Conservation (phyloP, 37 sponge, comb jelly and placozoan species). For the Amphimedon queenslandica region DNA sequence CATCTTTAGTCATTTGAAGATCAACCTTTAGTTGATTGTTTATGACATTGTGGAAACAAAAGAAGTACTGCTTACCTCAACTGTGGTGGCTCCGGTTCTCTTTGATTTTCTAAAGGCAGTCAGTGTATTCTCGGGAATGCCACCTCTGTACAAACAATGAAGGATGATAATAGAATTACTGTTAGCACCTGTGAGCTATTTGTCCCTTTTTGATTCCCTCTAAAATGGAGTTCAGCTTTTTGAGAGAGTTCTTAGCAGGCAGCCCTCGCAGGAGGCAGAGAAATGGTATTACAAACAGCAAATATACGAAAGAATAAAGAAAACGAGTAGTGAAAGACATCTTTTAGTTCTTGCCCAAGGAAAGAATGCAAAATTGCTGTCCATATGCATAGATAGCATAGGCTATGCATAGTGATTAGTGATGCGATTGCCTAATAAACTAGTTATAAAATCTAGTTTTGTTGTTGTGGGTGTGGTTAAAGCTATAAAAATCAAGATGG, state of each 20-base stretch:
- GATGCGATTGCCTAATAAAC: no score
- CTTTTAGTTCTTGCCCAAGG: no score
- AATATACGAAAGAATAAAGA: not conserved
- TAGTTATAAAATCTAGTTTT: no score
- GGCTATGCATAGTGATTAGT: no score
- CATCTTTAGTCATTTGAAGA: slow-evolving; percentile 53
- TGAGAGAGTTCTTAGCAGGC: not conserved
- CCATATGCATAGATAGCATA: no score
- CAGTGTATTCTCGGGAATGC: slow-evolving; percentile 75
- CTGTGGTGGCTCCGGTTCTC: slow-evolving; percentile 41
- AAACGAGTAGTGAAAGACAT: no score
- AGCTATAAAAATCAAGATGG: no score
- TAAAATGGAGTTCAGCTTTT: not conserved
- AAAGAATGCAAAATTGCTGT: no score
- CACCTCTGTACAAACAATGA: slow-evolving; percentile 43
- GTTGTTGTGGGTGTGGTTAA: no score
- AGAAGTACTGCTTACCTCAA: slow-evolving; percentile 24
- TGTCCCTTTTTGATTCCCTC: not conserved
- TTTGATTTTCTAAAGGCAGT: slow-evolving; percentile 36
- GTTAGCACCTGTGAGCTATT: not conserved
- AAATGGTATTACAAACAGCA: not conserved
- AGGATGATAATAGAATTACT: not conserved
- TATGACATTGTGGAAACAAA: slow-evolving; percentile 77
- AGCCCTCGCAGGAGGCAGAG: not conserved
- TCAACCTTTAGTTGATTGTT: slow-evolving; percentile 35